phyloP scores from a whole-genome alignment of 2,113 vertebrate genomes.

The Setophaga kirtlandii region DNA sequence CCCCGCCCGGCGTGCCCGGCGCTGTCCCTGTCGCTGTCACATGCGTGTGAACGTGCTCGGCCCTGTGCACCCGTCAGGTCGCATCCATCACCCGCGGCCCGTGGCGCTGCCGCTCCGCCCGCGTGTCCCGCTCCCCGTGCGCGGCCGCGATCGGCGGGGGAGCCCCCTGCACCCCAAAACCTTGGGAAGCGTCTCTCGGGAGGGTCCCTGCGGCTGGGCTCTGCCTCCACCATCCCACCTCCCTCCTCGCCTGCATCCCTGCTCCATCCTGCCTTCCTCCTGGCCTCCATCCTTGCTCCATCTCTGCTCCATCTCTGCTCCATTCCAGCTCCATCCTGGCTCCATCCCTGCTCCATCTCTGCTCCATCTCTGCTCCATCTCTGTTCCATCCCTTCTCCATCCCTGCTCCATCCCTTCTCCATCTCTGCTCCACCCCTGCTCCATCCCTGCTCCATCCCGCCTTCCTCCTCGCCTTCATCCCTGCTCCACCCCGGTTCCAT shows the following conservation, averaged over 20 bases:
- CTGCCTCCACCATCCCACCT: not conserved
- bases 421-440: accelerated
- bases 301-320: accelerated
- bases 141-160: not conserved
- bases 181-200: accelerated
- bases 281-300: not conserved
- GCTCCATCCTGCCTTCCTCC: not conserved
- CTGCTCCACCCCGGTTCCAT: accelerated
- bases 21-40: not conserved
- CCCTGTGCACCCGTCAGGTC: not conserved
- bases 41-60: not conserved
- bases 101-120: not conserved
- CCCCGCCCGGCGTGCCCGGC: not conserved
- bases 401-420: accelerated
- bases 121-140: not conserved
- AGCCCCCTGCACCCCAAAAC: not conserved
- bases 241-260: accelerated
- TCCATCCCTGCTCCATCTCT: accelerated
- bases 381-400: not conserved
- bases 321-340: accelerated
- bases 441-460: accelerated
- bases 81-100: not conserved
- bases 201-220: not conserved
- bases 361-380: accelerated
- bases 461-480: too few relatives aligned